Evolutionary conservation across 2,113 vertebrate genomes (phyloP), one percentile per base, ranked within the genome.

Genomic region (Colistium nudipinnis): DNA sequence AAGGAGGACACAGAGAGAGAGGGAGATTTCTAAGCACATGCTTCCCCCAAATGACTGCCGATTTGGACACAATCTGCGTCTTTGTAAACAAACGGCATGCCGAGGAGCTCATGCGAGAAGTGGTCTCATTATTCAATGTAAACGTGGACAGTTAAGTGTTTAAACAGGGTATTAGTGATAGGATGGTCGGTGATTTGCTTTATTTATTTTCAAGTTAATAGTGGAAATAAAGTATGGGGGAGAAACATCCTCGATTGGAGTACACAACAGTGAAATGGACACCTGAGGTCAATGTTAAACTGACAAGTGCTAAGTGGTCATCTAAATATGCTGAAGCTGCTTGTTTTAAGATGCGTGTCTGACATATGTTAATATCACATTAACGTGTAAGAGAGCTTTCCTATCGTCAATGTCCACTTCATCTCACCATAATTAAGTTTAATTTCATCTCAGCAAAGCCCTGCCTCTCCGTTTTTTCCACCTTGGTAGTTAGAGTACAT

Each of bases 111-210:
- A 88, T 80, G 84, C 62, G 51, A 77, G 74, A 78, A 85, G 73
- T 63, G 78, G 51, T 20, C 74, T 85, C 74, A 80, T 88, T 88
- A 88, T 87, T 79, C 73, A 87, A 81, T 68, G 82, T 87, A 88
- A 88, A 90, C 76, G 17, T 33, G 74, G 76, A 87, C 70, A 80
- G 72, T 74, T 65, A 73, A 79, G 74, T 82, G 66, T 79, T 90
- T 84, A 80, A 87, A 82, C 47, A 49, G 49, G 68, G 76, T 62
- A 87, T 88, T 81, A 85, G 65, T 62, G 62, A 76, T 41, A 62
- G 62, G 67, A 77, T 53, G 63, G 60, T 55, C 49, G 51, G 47
- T 56, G 67, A 65, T 76, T 76, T 52, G 25, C 45, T 70, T 76
- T 68, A 54, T 47, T 59, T 52, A 30, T 62, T 75, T 75, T 65